Evolutionary conservation across 1,140 invertebrate genomes (phyloP).

Genomic region (Lutraria rhynchaena): DNA sequence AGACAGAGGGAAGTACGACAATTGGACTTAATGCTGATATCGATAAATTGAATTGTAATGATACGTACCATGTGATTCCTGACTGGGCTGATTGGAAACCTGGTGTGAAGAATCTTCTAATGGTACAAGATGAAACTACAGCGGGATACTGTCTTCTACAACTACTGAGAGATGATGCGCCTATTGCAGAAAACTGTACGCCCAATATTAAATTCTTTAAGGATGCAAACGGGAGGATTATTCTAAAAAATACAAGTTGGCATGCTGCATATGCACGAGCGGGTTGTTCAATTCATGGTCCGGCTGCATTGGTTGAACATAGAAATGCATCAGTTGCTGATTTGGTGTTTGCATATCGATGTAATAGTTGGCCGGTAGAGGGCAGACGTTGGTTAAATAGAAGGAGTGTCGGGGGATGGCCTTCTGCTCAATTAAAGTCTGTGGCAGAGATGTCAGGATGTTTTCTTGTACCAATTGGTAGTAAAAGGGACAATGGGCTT

Average conservation of each 20-base stretch:
- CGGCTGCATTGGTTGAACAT: too few species aligned
- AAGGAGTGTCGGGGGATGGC: background rate
- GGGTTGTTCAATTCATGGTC: too few species aligned
- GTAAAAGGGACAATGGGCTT: background rate
- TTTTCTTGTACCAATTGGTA: conserved; percentile 7
- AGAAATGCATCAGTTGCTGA: too few species aligned
- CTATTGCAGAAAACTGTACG: background rate
- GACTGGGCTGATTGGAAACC: background rate
- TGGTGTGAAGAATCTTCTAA: background rate
- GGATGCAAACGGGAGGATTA: background rate
- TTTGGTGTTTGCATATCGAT: background rate
- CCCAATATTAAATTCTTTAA: background rate
- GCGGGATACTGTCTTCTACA: conserved; percentile 8
- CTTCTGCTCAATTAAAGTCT: background rate
- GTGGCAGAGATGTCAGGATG: background rate
- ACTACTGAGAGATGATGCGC: background rate
- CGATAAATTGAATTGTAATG: background rate
- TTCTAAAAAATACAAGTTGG: background rate
- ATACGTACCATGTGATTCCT: background rate
- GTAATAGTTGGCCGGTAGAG: background rate
- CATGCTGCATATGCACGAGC: too few species aligned
- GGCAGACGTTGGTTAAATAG: background rate
- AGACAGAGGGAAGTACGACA: background rate
- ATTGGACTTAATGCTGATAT: background rate
- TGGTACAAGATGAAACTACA: conserved; percentile 11